Conservation (phyloP, 2,797 vertebrate genomes). For the Triplophysa yarkandensis region DNA sequence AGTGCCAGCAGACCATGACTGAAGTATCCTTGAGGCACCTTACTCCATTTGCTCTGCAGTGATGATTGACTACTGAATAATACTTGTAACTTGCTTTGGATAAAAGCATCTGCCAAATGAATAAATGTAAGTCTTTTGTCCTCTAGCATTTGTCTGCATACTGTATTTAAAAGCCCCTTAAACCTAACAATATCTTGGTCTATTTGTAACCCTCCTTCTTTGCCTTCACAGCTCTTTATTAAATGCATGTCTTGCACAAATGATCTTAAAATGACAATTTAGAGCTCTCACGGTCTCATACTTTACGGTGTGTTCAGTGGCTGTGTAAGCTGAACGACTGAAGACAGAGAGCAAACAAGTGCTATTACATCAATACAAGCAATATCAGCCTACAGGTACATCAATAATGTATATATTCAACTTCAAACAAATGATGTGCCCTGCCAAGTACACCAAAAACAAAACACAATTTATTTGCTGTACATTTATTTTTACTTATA, state of each 20-base stretch:
- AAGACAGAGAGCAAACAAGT: background rate
- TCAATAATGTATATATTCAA: background rate
- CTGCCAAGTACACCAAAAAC: background rate
- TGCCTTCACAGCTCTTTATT: constrained; percentile 59
- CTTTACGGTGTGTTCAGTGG: background rate
- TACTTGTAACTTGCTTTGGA: no score
- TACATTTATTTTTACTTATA: no score
- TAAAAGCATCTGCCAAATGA: no score
- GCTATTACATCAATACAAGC: background rate
- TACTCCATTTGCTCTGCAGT: no score
- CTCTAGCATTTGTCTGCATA: constrained; percentile 59
- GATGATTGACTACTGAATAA: no score
- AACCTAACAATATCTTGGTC: constrained; percentile 69
- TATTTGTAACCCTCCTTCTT: constrained; percentile 62
- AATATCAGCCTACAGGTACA: background rate
- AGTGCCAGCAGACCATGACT: no score
- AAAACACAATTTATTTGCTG: background rate
- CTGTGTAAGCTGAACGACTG: background rate
- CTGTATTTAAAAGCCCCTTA: constrained; percentile 69
- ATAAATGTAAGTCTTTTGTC: constrained; percentile 61
- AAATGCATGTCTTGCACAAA: constrained; percentile 55
- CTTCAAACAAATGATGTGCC: background rate
- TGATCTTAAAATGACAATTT: background rate
- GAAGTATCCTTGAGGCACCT: no score
- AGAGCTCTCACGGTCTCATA: background rate